These are phyloP conservation scores for Corythornis leucogaster DNA, from an alignment of 2,797 vertebrate genomes.

Conservation along the genomic window DNA sequence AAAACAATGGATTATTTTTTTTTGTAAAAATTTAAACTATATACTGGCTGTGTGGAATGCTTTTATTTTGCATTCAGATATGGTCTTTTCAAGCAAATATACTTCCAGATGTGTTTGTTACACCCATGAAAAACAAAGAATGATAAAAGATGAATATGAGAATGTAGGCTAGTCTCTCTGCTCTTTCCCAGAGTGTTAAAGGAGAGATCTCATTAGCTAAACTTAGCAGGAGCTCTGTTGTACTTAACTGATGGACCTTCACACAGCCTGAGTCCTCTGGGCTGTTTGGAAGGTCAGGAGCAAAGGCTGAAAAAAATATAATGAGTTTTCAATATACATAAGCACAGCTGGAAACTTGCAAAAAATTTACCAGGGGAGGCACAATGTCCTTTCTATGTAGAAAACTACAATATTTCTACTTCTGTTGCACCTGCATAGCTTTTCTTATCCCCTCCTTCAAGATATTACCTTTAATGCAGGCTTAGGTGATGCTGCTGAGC, in stretches of 20 bases:
- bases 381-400: background rate
- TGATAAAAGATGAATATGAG: constrained; percentile 17
- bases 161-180: background rate
- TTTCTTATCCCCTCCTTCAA: background rate
- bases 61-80: background rate
- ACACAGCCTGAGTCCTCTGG: background rate
- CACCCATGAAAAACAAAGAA: background rate
- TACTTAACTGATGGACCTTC: background rate
- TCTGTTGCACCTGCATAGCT: background rate
- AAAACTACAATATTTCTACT: background rate
- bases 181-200: background rate
- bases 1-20: background rate
- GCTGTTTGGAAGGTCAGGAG: constrained; percentile 5
- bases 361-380: background rate
- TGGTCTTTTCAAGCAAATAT: background rate
- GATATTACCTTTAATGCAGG: background rate
- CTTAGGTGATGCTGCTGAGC: background rate
- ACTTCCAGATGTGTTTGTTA: background rate
- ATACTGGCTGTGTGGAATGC: background rate
- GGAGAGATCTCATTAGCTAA: constrained; percentile 18
- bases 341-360: background rate
- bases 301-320: background rate
- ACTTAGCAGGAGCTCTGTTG: background rate
- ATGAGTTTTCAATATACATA: constrained; percentile 5
- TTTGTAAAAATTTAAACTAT: background rate